These are phyloP conservation scores for Psammodynastes pulverulentus DNA, from an alignment of 2,113 vertebrate species.

Conservation along the genomic window DNA sequence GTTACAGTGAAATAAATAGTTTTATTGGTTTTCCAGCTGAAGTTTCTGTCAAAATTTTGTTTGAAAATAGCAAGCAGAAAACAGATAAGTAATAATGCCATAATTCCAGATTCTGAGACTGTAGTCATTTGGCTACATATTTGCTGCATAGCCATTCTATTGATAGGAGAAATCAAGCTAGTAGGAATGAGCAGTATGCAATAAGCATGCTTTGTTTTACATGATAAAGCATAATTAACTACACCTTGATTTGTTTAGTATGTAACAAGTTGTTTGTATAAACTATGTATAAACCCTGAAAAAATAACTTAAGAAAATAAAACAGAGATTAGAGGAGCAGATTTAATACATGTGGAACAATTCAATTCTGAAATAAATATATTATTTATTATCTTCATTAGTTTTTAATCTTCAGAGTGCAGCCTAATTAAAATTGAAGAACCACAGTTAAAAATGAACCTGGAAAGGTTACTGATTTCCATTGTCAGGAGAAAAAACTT, in stretches of 20 bases:
- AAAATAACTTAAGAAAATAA: neutral
- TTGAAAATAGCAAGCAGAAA: neutral
- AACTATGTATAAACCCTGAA: neutral
- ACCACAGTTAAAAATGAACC: conserved; percentile 15
- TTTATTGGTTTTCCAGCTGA: neutral
- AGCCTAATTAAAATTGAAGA: conserved; percentile 5
- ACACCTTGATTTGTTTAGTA: neutral
- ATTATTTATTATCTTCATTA: neutral
- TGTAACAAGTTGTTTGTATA: neutral
- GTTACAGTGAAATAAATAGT: neutral
- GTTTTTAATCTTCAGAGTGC: neutral
- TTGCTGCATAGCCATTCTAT: neutral
- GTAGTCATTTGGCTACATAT: neutral
- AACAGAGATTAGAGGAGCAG: neutral
- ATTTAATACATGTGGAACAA: conserved; percentile 20
- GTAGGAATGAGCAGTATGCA: neutral
- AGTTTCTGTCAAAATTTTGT: neutral
- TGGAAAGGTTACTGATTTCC: neutral
- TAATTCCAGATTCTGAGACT: neutral
- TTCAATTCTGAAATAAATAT: neutral
- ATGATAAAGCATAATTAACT: neutral
- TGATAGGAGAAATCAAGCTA: neutral
- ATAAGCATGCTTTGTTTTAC: neutral
- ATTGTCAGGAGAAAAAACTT: neutral
- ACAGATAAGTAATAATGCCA: neutral